Evolutionary conservation across 2,888 invertebrate species (phyloP).

Genomic region (Oxyscelio sp.): DNA sequence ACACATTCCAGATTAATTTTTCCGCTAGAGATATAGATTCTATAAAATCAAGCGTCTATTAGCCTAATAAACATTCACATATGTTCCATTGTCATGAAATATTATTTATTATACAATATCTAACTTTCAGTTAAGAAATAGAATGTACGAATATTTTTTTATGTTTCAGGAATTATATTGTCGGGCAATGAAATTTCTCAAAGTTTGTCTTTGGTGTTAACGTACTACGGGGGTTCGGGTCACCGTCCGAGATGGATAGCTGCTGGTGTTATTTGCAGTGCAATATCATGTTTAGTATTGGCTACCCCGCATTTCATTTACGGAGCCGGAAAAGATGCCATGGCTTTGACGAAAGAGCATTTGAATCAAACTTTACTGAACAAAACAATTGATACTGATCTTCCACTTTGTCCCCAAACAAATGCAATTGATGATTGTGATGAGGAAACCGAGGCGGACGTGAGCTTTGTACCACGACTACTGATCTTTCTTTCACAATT

Average conservation of each 20-base stretch:
- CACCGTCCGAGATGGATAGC: conserved; percentile 92
- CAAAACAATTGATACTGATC: conserved; percentile 77
- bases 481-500: conserved; percentile 92
- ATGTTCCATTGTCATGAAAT: no score
- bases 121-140: no score
- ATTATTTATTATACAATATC: no score
- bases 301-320: conserved; percentile 91
- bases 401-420: conserved; percentile 83
- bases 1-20: no score
- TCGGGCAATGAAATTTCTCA: conserved; percentile 93
- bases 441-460: conserved; percentile 86
- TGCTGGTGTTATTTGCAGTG: conserved; percentile 90
- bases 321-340: conserved; percentile 90
- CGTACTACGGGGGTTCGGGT: conserved; percentile 91
- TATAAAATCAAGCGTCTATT: no score
- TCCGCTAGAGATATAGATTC: no score
- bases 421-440: conserved; percentile 88
- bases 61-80: no score
- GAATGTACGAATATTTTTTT: no score
- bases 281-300: conserved; percentile 90
- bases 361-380: conserved; percentile 84
- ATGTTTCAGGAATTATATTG: conserved; percentile 90
- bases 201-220: conserved; percentile 91
- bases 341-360: conserved; percentile 89
- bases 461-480: conserved; percentile 89